Evolutionary conservation across 2,797 vertebrate species (phyloP), one percentile per base, ranked within the genome.

Genomic region (Luscinia megarhynchos): DNA sequence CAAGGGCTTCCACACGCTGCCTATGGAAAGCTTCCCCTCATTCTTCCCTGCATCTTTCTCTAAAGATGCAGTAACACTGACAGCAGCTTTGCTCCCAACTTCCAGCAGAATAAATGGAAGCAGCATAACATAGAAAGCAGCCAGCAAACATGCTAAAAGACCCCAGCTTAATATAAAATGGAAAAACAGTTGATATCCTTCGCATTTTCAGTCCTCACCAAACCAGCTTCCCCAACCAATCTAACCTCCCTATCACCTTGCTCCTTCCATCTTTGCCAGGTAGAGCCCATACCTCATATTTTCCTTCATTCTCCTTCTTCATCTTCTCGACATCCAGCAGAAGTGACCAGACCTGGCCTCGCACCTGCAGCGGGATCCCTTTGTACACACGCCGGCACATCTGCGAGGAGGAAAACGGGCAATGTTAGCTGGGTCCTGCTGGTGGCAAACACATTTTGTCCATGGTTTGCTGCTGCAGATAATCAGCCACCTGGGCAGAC

Each of bases 351-450:
- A 98, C 98, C 95, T 99, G 98, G 41, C 98, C 98, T 92, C 98
- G 97, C 36, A 98, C 98, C 97, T 98, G 98, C 15, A 99, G 98
- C 0, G 98, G 98, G 90, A 99, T 98, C 36, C 98, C 98, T 97
- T 99, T 98, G 95, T 98, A 99, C 24, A 99, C 98, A 30, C 98
- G 97, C 74, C 98, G 98, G 85, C 96, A 97, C 98, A 99, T 97
- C 98, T 99, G 96, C 0, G 7, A n/a, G 69, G 46, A 79, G n/a
- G 21, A 27, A 51, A 75, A 82, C 0, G 0, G 1, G 23, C 22
- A 59, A 50, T 17, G 67, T 95, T 32, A 96, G 70, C 6, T 48
- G 59, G 51, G 55, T 43, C 23, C 87, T 51, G 46, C 46, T 62
- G 36, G 57, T 10, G 17, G 43, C 16, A 55, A 77, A 43, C 27